A percentile compares a stretch with the other conserved stretches of the same genome.
phyloP scores from a whole-genome alignment of 2,113 vertebrate species.

The Sorex fumeus region DNA sequence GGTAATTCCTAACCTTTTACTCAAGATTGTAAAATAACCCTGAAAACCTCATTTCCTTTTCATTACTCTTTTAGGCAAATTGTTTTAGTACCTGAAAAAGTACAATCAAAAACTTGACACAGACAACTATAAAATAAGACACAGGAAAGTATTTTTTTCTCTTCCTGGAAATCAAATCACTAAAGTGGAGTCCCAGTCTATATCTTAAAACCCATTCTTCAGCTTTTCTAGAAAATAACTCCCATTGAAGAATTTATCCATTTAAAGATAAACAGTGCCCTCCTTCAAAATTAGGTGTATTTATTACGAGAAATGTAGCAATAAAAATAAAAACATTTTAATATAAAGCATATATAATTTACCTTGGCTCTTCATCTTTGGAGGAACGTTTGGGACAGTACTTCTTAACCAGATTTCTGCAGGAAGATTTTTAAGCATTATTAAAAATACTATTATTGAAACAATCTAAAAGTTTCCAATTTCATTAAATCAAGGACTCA shows the following conservation, averaged over 20 bases:
- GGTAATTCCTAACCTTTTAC: constrained; percentile 31
- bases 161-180: constrained; percentile 46
- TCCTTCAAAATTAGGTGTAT: neutral
- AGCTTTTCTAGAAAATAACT: constrained; percentile 45
- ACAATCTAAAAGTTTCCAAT: constrained; percentile 57
- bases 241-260: constrained; percentile 14
- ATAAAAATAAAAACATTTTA: neutral
- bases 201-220: constrained; percentile 38
- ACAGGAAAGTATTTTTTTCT: neutral
- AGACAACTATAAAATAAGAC: constrained; percentile 48
- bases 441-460: constrained; percentile 33
- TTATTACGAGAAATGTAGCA: constrained; percentile 21
- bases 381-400: constrained; percentile 97
- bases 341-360: constrained; percentile 79
- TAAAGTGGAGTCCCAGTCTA: neutral
- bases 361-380: constrained; percentile 99
- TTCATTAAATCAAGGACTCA: constrained; percentile 50
- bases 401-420: constrained; percentile 98
- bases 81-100: constrained; percentile 56
- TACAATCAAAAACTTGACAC: constrained; percentile 48
- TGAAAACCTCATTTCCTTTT: constrained; percentile 59
- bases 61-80: constrained; percentile 58
- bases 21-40: constrained; percentile 49
- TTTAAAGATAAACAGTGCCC: constrained; percentile 50
- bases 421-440: constrained; percentile 65